Base-by-base conservation (phyloP, 1,140 invertebrate genomes). In the Homalodisca vitripennis region DNA sequence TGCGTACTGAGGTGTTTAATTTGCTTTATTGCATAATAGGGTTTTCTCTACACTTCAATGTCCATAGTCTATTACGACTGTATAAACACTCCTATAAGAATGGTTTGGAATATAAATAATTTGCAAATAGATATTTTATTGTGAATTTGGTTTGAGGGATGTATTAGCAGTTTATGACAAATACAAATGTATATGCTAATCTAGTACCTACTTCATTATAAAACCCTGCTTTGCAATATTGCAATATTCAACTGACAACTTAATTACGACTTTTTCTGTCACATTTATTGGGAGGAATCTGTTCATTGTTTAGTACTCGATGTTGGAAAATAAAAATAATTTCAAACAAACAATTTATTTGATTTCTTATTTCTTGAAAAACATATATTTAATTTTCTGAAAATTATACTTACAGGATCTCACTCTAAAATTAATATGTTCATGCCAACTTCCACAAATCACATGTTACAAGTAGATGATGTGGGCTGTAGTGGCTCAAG, bases 151-250 rank as follows among this genome's bases (percentile, higher is more conserved):
- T 55, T 55, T 10, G 24, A 20, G 10, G 17, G 6, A 55, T 10
- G 10, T 10, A 10, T 22, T 22, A 20, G 20, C 24, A n/a, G n/a
- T 55, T 12, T 6, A 20, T 10, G 17, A 55, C 3, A 6, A 26
- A 3, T 17, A 27, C 10, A 14, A 60, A 1, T 26, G 20, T 41
- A 17, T 41, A 17, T 17, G 34, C 6, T 17, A 41, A 6, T 10
- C 17, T 41, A 41, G 34, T 41, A 41, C 34, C 17, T 41, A 41
- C 6, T 10, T 41, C 17, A 22, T 3, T 22, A 53, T 27, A 3
- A 60, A 60, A 60, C 55, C 55, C 27, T 60, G 29, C 10, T 30
- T 60, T 60, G 55, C 55, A 60, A 60, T 30, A 60, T 30, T 27
- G 55, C 26, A 60, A 53, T n/a, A 60, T 29, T 13, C 26, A 60